These are phyloP conservation scores for Sebastolobus altivelis DNA, from an alignment of 2,797 vertebrate genomes.

Conservation along the genomic window DNA sequence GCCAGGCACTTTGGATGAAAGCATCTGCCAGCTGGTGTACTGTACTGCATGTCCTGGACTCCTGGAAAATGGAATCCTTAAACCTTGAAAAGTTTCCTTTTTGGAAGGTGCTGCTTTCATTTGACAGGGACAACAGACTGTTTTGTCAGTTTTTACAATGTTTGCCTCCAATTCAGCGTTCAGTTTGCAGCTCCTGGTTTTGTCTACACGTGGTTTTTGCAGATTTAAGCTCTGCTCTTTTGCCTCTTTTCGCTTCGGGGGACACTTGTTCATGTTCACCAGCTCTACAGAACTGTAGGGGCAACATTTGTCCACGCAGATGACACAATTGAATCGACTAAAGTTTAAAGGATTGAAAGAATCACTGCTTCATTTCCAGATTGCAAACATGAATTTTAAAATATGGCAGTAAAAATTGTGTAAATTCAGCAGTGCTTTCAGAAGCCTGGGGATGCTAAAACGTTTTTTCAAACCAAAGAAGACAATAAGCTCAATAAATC, in stretches of 20 bases:
- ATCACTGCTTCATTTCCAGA: not conserved
- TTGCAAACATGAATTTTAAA: slow-evolving; percentile 9
- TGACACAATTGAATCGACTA: slow-evolving; percentile 27
- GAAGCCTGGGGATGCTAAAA: not conserved
- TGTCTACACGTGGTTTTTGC: slow-evolving; percentile 6
- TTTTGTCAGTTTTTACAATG: slow-evolving; percentile 49
- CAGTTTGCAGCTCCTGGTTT: slow-evolving; percentile 22
- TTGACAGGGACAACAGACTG: slow-evolving; percentile 64
- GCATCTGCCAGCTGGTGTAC: slow-evolving; percentile 55
- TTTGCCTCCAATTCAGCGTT: slow-evolving; percentile 28
- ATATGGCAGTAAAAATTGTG: not conserved
- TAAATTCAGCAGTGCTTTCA: not conserved
- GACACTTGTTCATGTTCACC: slow-evolving; percentile 27
- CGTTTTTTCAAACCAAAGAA: not conserved
- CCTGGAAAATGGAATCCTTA: slow-evolving; percentile 47
- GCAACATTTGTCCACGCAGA: slow-evolving; percentile 35
- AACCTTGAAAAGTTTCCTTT: slow-evolving; percentile 53
- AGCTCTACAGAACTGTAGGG: slow-evolving; percentile 28
- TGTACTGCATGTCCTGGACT: slow-evolving; percentile 45
- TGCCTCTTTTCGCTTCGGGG: not conserved
- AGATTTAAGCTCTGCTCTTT: slow-evolving; percentile 24
- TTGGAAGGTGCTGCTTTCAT: slow-evolving; percentile 45
- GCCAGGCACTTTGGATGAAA: slow-evolving; percentile 62
- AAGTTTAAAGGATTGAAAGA: not conserved
- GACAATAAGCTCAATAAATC: slow-evolving; percentile 9